Conservation (phyloP, 1,140 invertebrate species). For the Eriocheir sinensis region DNA sequence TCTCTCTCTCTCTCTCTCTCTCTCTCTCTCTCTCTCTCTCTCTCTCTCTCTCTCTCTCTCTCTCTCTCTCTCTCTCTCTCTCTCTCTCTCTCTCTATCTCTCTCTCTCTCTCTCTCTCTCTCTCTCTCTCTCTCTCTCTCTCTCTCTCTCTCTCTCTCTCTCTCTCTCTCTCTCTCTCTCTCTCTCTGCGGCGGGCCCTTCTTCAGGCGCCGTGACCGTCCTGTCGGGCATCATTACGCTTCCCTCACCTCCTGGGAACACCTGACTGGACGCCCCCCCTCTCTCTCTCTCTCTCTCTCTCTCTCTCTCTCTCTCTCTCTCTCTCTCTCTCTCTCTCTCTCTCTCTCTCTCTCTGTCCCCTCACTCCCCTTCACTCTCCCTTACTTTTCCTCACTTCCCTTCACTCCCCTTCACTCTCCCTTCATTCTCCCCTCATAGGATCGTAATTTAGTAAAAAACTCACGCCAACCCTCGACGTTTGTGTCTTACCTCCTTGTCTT, state of each 20-base stretch:
- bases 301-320: too few species aligned
- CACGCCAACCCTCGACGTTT: background rate
- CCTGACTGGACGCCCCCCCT: background rate
- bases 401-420: background rate
- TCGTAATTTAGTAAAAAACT: background rate
- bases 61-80: too few species aligned
- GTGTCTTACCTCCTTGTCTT: background rate
- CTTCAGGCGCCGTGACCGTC: background rate
- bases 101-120: conserved; percentile 4
- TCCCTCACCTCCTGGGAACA: background rate
- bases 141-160: conserved; percentile 4
- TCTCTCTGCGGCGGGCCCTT: background rate
- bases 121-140: conserved; percentile 4
- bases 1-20: conserved; percentile 4
- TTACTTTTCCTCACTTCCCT: too few species aligned
- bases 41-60: background rate
- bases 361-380: too few species aligned
- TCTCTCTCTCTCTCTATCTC: background rate
- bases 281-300: too few species aligned
- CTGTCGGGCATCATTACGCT: background rate
- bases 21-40: conserved; percentile 4
- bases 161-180: conserved; percentile 4
- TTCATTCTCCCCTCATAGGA: too few species aligned
- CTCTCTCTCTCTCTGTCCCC: too few species aligned
- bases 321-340: too few species aligned